phyloP scores from a whole-genome alignment of 2,888 invertebrate species.

The Pseudanteris insignis region DNA sequence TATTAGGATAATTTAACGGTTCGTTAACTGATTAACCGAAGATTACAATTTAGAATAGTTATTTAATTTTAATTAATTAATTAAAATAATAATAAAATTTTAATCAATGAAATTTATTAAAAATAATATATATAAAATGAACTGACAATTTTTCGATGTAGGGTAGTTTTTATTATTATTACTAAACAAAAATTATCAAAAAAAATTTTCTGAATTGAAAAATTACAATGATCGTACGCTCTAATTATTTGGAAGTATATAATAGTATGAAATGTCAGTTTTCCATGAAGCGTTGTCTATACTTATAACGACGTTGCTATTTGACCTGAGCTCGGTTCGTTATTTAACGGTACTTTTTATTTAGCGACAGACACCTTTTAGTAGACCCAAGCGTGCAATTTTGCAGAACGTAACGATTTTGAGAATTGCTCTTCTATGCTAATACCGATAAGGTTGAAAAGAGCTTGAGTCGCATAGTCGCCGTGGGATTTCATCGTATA shows the following conservation, averaged over 20 bases:
- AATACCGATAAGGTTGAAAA: slow-evolving; percentile 61
- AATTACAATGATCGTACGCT: too few species aligned
- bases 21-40: too few species aligned
- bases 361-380: slow-evolving; percentile 58
- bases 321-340: slow-evolving; percentile 40
- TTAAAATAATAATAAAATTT: too few species aligned
- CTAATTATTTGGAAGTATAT: slow-evolving; percentile 10
- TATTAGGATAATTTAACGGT: too few species aligned
- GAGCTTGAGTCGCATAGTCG: slow-evolving; percentile 49
- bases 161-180: too few species aligned
- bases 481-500: slow-evolving; percentile 53
- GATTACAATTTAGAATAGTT: too few species aligned
- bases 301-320: slow-evolving; percentile 32
- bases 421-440: slow-evolving; percentile 64
- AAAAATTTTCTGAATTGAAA: too few species aligned
- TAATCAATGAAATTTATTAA: too few species aligned
- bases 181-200: too few species aligned
- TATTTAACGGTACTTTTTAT: slow-evolving; percentile 58
- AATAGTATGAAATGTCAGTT: slow-evolving; percentile 12
- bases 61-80: too few species aligned
- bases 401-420: slow-evolving; percentile 60
- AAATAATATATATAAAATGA: too few species aligned
- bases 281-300: slow-evolving; percentile 12
- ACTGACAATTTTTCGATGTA: too few species aligned
- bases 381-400: slow-evolving; percentile 60